Evolutionary conservation across 2,113 vertebrate species (phyloP).

Genomic region (Cyanocitta stelleri): DNA sequence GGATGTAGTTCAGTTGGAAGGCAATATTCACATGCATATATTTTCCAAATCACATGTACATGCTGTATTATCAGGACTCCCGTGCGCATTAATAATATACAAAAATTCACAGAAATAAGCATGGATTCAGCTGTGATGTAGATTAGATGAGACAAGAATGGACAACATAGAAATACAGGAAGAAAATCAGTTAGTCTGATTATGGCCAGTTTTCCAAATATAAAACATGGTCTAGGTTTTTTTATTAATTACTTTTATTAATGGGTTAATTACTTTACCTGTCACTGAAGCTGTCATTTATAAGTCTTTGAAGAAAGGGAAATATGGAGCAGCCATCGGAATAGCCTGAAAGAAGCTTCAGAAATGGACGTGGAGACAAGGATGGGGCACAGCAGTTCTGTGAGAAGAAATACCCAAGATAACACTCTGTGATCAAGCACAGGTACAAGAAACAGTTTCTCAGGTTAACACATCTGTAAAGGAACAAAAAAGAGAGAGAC

Average conservation of each 20-base stretch:
- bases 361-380: background rate
- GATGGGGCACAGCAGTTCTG: background rate
- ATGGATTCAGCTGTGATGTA: background rate
- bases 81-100: background rate
- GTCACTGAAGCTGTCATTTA: background rate
- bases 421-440: background rate
- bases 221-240: background rate
- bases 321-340: background rate
- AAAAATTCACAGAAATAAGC: background rate
- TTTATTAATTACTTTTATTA: background rate
- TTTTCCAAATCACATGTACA: slow-evolving; percentile 8
- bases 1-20: background rate
- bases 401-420: background rate
- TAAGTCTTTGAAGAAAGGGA: background rate
- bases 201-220: background rate
- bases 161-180: background rate
- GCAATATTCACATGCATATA: background rate
- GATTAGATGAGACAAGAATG: background rate
- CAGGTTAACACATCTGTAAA: background rate
- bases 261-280: background rate
- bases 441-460: background rate
- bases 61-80: background rate
- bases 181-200: background rate
- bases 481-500: background rate
- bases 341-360: background rate